A percentile compares a stretch with the other conserved stretches of the same genome.
Evolutionary conservation across 2,888 invertebrate genomes (phyloP).

Genomic region (Apeira syringaria): DNA sequence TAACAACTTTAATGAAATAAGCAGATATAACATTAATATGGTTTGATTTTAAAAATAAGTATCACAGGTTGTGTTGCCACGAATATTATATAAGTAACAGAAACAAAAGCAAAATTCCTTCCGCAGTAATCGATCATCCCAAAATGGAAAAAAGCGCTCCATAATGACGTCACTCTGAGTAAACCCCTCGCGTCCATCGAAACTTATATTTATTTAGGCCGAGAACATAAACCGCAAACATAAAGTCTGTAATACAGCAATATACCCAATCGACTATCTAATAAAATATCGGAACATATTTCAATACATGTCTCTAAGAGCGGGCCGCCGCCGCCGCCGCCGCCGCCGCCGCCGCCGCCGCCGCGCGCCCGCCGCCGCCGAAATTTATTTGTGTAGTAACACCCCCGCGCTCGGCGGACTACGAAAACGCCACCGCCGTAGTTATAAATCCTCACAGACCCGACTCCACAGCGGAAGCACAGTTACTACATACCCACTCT

Average conservation of each 20-base stretch:
- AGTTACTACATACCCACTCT: conserved; percentile 35
- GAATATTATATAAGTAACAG: too few species aligned
- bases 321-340: conserved; percentile 50
- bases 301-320: conserved; percentile 58
- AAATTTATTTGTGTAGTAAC: conserved; percentile 72
- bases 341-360: too few species aligned
- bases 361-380: too few species aligned
- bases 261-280: conserved; percentile 54
- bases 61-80: too few species aligned
- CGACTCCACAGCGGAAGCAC: conserved; percentile 44
- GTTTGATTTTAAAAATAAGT: too few species aligned
- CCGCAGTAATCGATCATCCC: conserved; percentile 16
- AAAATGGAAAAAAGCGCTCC: conserved; percentile 21
- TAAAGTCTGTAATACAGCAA: conserved; percentile 43
- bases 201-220: conserved; percentile 31
- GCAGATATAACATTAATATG: too few species aligned
- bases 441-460: conserved; percentile 68
- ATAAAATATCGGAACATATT: conserved; percentile 66
- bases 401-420: conserved; percentile 55
- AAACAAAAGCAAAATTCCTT: conserved; percentile 20
- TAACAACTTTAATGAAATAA: too few species aligned
- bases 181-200: conserved; percentile 23
- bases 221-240: conserved; percentile 30
- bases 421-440: conserved; percentile 62
- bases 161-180: conserved; percentile 21